Evolutionary conservation across 2,113 vertebrate genomes (phyloP), one percentile per base, ranked within the genome.

Genomic region (Crypturellus undulatus): DNA sequence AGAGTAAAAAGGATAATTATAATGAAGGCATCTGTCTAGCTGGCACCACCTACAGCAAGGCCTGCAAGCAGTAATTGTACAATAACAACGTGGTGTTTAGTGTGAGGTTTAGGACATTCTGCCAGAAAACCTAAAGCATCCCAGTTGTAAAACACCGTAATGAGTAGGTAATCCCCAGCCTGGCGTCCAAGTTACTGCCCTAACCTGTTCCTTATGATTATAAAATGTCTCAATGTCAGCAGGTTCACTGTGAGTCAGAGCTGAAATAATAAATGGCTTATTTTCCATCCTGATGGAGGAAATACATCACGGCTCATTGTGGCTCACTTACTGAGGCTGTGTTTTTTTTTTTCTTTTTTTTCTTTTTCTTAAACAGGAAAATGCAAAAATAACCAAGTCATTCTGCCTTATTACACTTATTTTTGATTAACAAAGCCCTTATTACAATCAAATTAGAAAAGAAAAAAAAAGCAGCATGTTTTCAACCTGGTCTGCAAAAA

Each of bases 271-370:
- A 99, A 98, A 99, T 98, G 98, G 98, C 98, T 98, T 98, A 98
- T 99, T 99, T 99, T 99, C 99, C 99, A 98, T 97, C 98, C 98
- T 97, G 97, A 93, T 97, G 97, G 98, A 99, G 99, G 99, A 99
- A 99, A 98, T 99, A 99, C 99, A 99, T 99, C 99, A 99, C 86
- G 91, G 98, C 98, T 99, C 98, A 99, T 99, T 99, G 99, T 99
- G 98, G 98, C 98, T 98, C 98, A 94, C 95, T 95, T 97, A 84
- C 95, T 92, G 89, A 95, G 96, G 93, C 94, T 98, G 97, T 98
- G 25, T 54, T 54, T 54, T 54, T 54, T 51, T 51, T 51, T 12
- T 24, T 45, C 19, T 19, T 45, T 30, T 98, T 99, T 98, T 98
- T 79, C 54, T 87, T 84, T 81, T 93, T 94, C 98, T 99, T 98